Percentiles rank a stretch among this genome's conserved stretches.
Evolutionary conservation across 1,140 invertebrate genomes (phyloP).

Genomic region (Phortica variegata): DNA sequence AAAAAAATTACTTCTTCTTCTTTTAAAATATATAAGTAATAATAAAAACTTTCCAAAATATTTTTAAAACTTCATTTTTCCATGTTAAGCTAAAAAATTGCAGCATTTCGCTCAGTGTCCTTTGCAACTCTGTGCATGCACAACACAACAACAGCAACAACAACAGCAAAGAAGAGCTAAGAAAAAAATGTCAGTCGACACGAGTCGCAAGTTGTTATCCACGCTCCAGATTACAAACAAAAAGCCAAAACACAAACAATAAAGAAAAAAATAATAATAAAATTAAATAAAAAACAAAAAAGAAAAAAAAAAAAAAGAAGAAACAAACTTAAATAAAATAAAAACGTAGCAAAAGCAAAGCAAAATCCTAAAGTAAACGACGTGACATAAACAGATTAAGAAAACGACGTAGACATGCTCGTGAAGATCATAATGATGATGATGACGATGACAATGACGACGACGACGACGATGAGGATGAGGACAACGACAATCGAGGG

Average conservation of each 20-base stretch:
- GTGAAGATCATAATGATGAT: too few relatives aligned
- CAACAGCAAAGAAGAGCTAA: constrained; percentile 3
- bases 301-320: constrained; percentile 7
- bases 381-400: constrained; percentile 44
- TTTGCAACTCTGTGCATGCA: too few relatives aligned
- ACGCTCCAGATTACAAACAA: constrained; percentile 26
- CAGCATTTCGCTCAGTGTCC: constrained; percentile 19
- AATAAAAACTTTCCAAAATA: too few relatives aligned
- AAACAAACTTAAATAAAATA: constrained; percentile 1
- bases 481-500: too few relatives aligned
- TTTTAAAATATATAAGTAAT: too few relatives aligned
- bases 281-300: constrained; percentile 1
- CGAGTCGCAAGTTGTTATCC: constrained; percentile 32
- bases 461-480: too few relatives aligned
- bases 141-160: constrained; percentile 4
- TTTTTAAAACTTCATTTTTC: too few relatives aligned
- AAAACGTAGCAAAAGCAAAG: constrained; percentile 21
- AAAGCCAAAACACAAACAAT: constrained; percentile 5
- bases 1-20: too few relatives aligned
- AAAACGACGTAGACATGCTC: constrained; percentile 4
- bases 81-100: too few relatives aligned
- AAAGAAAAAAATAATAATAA: not conserved
- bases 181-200: too few relatives aligned
- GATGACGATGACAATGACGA: too few relatives aligned
- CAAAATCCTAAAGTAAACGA: constrained; percentile 38